Evolutionary conservation across 2,113 vertebrate species (phyloP).

Genomic region (Aegotheles bennettii): DNA sequence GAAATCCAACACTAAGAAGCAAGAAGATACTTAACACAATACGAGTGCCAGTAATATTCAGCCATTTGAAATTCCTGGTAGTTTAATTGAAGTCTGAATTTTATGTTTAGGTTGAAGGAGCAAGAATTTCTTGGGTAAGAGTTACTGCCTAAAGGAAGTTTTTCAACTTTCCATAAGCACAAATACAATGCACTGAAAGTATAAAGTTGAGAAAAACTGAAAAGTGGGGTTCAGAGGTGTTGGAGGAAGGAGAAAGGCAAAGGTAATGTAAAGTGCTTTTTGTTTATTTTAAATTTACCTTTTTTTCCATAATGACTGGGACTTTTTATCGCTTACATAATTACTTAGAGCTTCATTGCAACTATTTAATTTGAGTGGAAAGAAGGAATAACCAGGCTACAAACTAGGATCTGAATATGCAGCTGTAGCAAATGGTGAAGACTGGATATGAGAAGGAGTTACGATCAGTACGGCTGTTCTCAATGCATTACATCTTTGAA

Average conservation of each 20-base stretch:
- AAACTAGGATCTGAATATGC: not conserved
- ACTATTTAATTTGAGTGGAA: not conserved
- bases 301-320: not conserved
- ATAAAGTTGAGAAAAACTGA: not conserved
- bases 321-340: not conserved
- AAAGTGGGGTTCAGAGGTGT: not conserved
- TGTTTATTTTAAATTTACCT: not conserved
- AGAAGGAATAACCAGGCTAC: not conserved
- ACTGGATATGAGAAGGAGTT: not conserved
- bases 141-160: not conserved
- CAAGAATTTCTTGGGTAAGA: not conserved
- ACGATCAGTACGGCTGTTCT: not conserved
- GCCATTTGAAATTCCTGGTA: not conserved
- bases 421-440: not conserved
- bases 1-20: not conserved
- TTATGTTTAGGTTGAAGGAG: not conserved
- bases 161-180: not conserved
- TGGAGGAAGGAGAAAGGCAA: not conserved
- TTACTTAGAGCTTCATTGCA: not conserved
- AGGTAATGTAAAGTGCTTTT: not conserved
- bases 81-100: not conserved
- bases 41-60: not conserved
- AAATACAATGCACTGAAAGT: not conserved
- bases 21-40: not conserved
- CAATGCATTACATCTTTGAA: not conserved